Percentiles rank a stretch among this genome's conserved stretches.
Evolutionary conservation across 2,797 vertebrate genomes (phyloP).

Genomic region (Australoheros facetus): DNA sequence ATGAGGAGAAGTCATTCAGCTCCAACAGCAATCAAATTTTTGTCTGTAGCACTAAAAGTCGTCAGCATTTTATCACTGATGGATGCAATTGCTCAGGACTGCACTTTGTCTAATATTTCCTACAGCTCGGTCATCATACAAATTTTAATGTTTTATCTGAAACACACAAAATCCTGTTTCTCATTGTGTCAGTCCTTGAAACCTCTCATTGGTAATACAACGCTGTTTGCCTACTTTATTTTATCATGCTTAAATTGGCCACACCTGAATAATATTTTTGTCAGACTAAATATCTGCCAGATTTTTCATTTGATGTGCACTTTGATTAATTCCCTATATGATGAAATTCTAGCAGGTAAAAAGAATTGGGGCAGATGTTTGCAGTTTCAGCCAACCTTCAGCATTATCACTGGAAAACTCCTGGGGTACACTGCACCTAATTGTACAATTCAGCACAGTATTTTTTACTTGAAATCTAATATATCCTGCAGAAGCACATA

Average conservation of each 20-base stretch:
- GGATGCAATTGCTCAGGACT: neutral
- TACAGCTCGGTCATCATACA: slow-evolving; percentile 4
- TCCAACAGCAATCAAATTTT: slow-evolving; percentile 22
- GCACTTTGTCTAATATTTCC: slow-evolving; percentile 15
- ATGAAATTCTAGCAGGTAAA: too few relatives aligned
- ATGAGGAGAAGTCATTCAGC: slow-evolving; percentile 21
- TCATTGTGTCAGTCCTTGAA: neutral
- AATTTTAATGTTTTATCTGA: neutral
- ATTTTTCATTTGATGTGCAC: neutral
- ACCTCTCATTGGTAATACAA: neutral
- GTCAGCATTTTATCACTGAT: slow-evolving; percentile 42
- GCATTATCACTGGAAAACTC: too few relatives aligned
- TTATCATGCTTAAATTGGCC: neutral
- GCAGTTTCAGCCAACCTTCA: too few relatives aligned
- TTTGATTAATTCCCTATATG: too few relatives aligned
- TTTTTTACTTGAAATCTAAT: too few relatives aligned
- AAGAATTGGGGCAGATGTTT: too few relatives aligned
- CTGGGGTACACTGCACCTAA: too few relatives aligned
- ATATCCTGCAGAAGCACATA: too few relatives aligned
- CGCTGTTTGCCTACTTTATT: neutral
- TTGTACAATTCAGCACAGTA: too few relatives aligned
- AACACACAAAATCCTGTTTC: neutral
- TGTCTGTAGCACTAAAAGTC: slow-evolving; percentile 32
- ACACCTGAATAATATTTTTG: neutral
- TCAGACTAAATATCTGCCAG: neutral